Conservation (phyloP, 2,888 invertebrate species). For the Congeria kusceri region DNA sequence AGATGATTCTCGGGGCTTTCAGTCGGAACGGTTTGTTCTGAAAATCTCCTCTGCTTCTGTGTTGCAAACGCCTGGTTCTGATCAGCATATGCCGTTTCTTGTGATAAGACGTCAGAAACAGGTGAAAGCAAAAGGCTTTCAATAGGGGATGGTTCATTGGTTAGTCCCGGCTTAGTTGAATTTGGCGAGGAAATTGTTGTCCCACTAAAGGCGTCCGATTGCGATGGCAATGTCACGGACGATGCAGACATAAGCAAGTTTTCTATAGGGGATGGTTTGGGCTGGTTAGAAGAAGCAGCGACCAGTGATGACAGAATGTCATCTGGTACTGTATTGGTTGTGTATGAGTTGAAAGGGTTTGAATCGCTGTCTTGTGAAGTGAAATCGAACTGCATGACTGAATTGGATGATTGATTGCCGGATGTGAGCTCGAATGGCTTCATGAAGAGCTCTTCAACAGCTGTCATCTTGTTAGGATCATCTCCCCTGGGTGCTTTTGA, state of each 20-base stretch:
- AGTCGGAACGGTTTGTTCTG: neutral
- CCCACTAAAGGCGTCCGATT: no score
- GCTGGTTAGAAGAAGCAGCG: no score
- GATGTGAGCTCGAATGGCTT: conserved; percentile 6
- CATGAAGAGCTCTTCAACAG: conserved; percentile 35
- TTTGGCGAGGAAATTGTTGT: no score
- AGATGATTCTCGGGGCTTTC: neutral
- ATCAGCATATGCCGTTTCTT: no score
- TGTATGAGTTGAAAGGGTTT: no score
- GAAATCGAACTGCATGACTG: neutral
- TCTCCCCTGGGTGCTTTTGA: neutral
- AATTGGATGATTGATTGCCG: neutral
- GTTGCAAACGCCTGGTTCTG: no score
- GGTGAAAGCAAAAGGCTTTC: conserved; percentile 4
- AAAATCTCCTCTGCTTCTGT: neutral
- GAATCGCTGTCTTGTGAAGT: neutral
- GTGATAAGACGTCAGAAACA: neutral
- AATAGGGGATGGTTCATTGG: neutral
- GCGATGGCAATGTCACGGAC: neutral
- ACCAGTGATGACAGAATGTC: no score
- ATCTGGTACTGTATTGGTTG: no score
- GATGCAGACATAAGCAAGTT: neutral
- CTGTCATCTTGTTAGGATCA: conserved; percentile 6
- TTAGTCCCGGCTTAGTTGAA: no score
- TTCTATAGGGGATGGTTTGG: neutral